Evolutionary conservation across 2,797 vertebrate species (phyloP), one percentile per base, ranked within the genome.

Genomic region (Acomys russatus): DNA sequence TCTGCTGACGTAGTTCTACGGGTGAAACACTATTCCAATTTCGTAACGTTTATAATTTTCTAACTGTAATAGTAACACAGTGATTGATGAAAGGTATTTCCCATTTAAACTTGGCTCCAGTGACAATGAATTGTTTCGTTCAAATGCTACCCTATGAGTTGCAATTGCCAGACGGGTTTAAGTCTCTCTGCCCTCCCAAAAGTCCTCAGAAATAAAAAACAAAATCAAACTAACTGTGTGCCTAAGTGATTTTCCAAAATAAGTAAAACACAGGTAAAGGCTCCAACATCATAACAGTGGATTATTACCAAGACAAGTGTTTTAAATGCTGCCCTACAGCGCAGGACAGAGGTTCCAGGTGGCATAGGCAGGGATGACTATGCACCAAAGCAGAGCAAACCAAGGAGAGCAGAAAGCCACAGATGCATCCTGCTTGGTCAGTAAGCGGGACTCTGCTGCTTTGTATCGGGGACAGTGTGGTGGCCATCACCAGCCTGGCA

Each of bases 241-340:
- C 44, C 28, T 95, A 77, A 89, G 70, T 85, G 38, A 92, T 92
- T 97, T 97, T 95, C 83, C 91, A 80, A 97, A 96, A 94, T 94
- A 92, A 96, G 95, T 71, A 92, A 76, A 92, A 88, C 15, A n/a
- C 18, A 93, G 73, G 66, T 9, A 80, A 87, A 96, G 44, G 17
- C 76, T 51, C 44, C 35, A 73, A n/a, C 0, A 35, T 87, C 61
- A 54, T 51, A 70, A 44, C 1, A 79, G 49, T 3, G 1, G 15
- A 83, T 56, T 61, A 66, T 25, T 49, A 92, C 38, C 1, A 76
- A 88, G 20, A 54, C 33, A 59, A 68, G 44, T 3, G 70, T 92
- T 92, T 78, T 25, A 14, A 88, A 96, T 93, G 73, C 14, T 61
- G 22, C 68, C 89, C 38, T 49, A 84, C 90, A 86, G 66, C 11